Evolutionary conservation across 2,113 vertebrate species (phyloP).

Genomic region (Spea bombifrons): DNA sequence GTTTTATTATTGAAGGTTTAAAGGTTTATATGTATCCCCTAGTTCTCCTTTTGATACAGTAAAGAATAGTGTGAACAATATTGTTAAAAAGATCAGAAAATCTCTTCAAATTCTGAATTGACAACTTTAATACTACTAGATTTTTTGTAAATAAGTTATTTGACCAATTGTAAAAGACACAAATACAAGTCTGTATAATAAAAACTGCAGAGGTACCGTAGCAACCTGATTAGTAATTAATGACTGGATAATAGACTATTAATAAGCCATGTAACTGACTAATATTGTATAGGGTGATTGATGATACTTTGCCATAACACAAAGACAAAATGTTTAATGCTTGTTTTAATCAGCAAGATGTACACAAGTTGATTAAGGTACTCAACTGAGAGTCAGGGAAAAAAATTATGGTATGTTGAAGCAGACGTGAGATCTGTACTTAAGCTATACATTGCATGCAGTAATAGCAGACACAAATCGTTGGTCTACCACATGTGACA

Average conservation of each 20-base stretch:
- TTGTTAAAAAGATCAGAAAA: too few relatives aligned
- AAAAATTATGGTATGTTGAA: background rate
- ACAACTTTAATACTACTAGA: too few relatives aligned
- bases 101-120: too few relatives aligned
- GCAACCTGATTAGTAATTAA: constrained; percentile 5
- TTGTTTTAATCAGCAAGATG: constrained; percentile 4
- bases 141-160: too few relatives aligned
- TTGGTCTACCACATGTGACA: too few relatives aligned
- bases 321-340: constrained; percentile 26
- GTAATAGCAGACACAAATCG: too few relatives aligned
- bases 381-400: background rate
- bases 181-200: constrained; percentile 15
- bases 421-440: too few relatives aligned
- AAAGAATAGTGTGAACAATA: too few relatives aligned
- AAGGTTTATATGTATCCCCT: too few relatives aligned
- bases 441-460: background rate
- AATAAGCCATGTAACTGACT: background rate
- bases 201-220: constrained; percentile 24
- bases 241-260: background rate
- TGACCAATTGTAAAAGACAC: background rate
- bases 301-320: constrained; percentile 16
- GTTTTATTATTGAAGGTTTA: too few relatives aligned
- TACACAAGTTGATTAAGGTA: background rate
- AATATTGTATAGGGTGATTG: constrained; percentile 19
- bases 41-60: too few relatives aligned